Conservation (phyloP, 1,140 invertebrate genomes). For the Portunus trituberculatus region DNA sequence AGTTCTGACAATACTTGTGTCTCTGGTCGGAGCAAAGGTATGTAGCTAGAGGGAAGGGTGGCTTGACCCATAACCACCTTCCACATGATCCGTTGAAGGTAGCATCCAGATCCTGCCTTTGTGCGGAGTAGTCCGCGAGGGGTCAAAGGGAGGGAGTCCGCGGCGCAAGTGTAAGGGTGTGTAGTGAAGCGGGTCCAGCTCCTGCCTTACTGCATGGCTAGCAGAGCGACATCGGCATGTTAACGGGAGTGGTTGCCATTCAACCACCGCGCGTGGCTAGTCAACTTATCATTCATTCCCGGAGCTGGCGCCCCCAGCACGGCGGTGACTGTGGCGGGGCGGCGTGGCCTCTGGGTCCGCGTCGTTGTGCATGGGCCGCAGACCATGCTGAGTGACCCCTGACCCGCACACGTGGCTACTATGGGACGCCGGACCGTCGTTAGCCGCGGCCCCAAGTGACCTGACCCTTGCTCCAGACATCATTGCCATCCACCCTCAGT, state of each 20-base stretch:
- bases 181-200: neutral
- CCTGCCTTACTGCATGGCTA: neutral
- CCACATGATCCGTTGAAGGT: neutral
- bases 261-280: neutral
- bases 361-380: neutral
- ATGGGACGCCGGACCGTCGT: neutral
- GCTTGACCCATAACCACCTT: neutral
- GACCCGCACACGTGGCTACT: constrained; percentile 5
- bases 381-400: neutral
- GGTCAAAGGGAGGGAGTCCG: neutral
- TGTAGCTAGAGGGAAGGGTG: neutral
- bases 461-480: constrained; percentile 7
- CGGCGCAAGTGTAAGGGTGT: neutral
- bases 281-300: neutral
- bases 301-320: neutral
- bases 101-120: neutral
- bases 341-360: neutral
- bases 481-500: neutral
- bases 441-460: neutral
- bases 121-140: neutral
- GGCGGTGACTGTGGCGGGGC: neutral
- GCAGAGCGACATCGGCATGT: neutral
- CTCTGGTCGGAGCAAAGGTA: too few species aligned
- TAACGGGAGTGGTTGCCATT: neutral
- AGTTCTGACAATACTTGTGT: too few species aligned